Evolutionary conservation across 2,888 invertebrate species (phyloP).

Genomic region (Athalia circularis): DNA sequence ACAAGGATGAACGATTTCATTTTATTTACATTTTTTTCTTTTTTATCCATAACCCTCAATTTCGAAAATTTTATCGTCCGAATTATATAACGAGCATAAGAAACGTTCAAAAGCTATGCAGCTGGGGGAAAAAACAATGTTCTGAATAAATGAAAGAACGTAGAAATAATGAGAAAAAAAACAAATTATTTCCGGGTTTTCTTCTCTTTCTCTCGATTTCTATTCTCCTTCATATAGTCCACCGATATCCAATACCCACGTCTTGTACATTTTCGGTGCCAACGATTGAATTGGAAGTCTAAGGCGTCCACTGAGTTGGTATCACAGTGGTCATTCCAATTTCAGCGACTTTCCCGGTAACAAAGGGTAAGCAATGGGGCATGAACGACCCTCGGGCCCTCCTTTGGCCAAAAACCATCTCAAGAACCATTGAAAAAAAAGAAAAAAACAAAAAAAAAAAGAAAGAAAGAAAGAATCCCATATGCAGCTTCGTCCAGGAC

Average conservation of each 20-base stretch:
- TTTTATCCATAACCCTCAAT: too few relatives aligned
- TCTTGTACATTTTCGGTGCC: not conserved
- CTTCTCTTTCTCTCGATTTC: not conserved
- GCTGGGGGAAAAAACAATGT: too few relatives aligned
- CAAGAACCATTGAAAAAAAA: not conserved
- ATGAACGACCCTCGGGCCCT: conserved; percentile 31
- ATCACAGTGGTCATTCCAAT: conserved; percentile 43
- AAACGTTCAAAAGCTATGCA: too few relatives aligned
- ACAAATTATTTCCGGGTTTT: too few relatives aligned
- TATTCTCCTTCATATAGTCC: not conserved
- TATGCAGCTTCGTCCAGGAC: not conserved
- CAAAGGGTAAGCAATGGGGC: conserved; percentile 35
- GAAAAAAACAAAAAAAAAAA: too few relatives aligned
- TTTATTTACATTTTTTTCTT: too few relatives aligned
- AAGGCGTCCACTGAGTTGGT: conserved; percentile 28
- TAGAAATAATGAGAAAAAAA: too few relatives aligned
- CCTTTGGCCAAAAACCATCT: conserved; percentile 10
- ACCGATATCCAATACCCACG: not conserved
- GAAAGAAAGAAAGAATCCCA: too few relatives aligned
- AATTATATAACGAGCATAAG: too few relatives aligned
- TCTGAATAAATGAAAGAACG: too few relatives aligned
- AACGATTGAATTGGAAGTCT: conserved; percentile 39
- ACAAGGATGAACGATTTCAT: too few relatives aligned
- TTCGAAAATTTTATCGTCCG: too few relatives aligned
- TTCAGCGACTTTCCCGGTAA: conserved; percentile 32